Base-by-base conservation (phyloP, 2,888 invertebrate genomes). In the Escarpia spicata region DNA sequence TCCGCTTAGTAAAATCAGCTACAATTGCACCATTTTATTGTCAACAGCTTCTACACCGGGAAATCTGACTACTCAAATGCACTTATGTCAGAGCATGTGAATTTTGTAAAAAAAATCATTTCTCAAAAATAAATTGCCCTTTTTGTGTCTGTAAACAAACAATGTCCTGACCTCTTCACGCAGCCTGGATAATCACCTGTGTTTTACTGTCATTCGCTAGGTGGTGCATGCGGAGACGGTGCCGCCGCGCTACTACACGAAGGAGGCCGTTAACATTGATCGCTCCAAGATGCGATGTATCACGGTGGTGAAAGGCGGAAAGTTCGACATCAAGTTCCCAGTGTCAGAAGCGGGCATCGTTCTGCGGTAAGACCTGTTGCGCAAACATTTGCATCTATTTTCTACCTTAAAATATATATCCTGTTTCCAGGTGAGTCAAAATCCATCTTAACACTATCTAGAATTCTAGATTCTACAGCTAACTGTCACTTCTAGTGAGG, bases 321-420 rank as follows among this genome's bases (percentile, higher is more conserved):
- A 75, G 75, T 75, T 75, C 75, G 75, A 75, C 75, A 75, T 75
- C 75, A 75, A 75, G 75, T 75, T 75, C 75, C 75, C 75, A 19
- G 75, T 75, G 75, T 15, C 19, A 75, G 75, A 75, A 6, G 75
- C 75, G n/a, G 75, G 75, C 26, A 75, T 75, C 26, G 75, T 75
- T 15, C 26, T 75, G 26, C 15, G 75, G 75, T 75, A 26, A 75
- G n/a, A 6, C 15, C 75, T 75, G 75, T 6, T 75, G 75, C 26
- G 3, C 26, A 26, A 6, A 26, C 26, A 26, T 1, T 2, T 19
- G 4, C 4, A 26, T 75, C 19, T 3, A 19, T 26, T 75, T 26
- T 26, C 6, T 75, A 19, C 26, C 19, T 26, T 19, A 6, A 6
- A 26, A 6, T 26, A 75, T 26, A 15, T 26, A 6, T 26, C 19